Evolutionary conservation across 2,797 vertebrate species (phyloP), one percentile per base, ranked within the genome.

Genomic region (Oreonectes daqikongensis): DNA sequence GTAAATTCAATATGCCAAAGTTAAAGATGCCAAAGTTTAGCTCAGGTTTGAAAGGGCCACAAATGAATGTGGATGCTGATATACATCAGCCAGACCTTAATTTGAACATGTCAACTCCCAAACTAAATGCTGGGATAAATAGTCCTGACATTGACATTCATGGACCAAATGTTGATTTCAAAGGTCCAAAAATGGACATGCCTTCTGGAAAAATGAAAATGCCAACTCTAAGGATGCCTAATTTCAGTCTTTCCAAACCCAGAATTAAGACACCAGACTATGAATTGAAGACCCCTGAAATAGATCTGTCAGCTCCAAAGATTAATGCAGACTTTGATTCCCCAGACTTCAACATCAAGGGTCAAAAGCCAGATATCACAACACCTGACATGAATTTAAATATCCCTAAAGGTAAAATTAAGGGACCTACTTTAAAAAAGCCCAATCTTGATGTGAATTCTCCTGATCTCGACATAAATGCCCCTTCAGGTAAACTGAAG

Each of bases 1-100:
- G 78, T 0, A 89, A 88, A 77, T 1, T 88, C 18, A 88, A 83
- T 65, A 87, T 76, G 40, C 79, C 79, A 8, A 80, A 66, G 57
- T 15, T 80, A 0, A 75, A 75, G 17, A 24, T 52, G 26, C 67
- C 72, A 81, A 1, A 83, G 72, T 48, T 75, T 65, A 48, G 67
- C 38, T 17, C 78, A 11, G 67, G 69, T 8, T 14, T 84, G 30
- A 81, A 79, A 42, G 55, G 26, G 17, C 59, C 79, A 30, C 30
- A 71, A 38, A 2, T 69, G 32, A 53, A 72, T 55, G 0, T 79
- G 9, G 70, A 61, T 67, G 63, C 60, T n/a, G 70, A 57, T 14
- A 60, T 69, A 2, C 26, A 76, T 9, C 42, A 64, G 2, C 55
- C 77, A 30, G 57, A 84, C n/a, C 22, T 82, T 12, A 65, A 42